Base-by-base conservation (phyloP, 2,113 vertebrate species). In the Platysteira castanea region DNA sequence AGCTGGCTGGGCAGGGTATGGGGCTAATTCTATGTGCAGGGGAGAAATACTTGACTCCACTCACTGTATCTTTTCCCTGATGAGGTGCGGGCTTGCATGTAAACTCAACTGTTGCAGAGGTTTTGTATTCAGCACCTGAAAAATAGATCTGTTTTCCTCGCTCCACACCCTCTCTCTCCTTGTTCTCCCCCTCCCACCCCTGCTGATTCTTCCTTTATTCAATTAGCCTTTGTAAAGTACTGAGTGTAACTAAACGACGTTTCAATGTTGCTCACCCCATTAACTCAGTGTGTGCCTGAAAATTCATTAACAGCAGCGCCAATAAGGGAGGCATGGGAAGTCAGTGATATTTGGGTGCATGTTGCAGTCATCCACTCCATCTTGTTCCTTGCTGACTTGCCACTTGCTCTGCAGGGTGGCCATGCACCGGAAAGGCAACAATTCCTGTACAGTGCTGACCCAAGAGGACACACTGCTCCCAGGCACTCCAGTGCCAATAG, bases 371-470 rank as follows among this genome's bases (percentile, higher is more conserved):
- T 47, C 12, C 14, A 4, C 44, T 75, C 33, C 49, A 42, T 50
- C 56, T 79, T 39, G 26, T 59, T 89, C 65, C 76, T 82, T 44
- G 50, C 37, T 86, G 56, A n/a, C 39, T 83, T 60, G 39, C 15
- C 33, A 60, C 60, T 80, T 22, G 10, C 20, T 81, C 35, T 27
- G 39, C 0, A 2, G 24, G 27, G 23, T 0, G 4, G 42, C 44
- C 77, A 42, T 0, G 2, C 24, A 37, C 47, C 1, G 0, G 4
- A 83, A 73, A 91, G 75, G n/a, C 65, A 82, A 65, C 49, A 95
- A 92, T 93, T 89, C 79, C 90, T 86, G n/a, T 44, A 27, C 1
- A 20, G 53, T 20, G n/a, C 87, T 98, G 97, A 97, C 97, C 97
- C 54, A 74, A 95, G 94, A 13, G 42, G 95, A 93, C 92, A 75